Conservation (phyloP, 2,113 vertebrate genomes). For the Todiramphus chloris region DNA sequence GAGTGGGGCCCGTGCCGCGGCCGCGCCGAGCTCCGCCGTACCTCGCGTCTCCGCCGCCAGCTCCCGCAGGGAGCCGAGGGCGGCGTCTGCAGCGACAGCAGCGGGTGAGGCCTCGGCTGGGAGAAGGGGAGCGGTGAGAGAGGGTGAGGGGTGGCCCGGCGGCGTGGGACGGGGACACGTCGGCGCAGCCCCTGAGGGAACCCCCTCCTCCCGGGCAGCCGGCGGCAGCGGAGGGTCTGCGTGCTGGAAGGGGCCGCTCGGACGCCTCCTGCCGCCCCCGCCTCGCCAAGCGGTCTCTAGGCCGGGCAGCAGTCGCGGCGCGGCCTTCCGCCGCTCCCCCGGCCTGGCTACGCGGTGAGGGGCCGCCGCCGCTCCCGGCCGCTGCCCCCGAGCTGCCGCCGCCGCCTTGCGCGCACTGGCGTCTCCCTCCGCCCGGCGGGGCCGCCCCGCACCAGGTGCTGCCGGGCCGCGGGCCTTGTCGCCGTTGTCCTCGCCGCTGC, state of each 20-base stretch:
- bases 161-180: too few species aligned
- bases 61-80: conserved; percentile 73
- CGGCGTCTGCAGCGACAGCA: conserved; percentile 59
- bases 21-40: conserved; percentile 51
- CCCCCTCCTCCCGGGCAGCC: background rate
- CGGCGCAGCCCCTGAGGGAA: background rate
- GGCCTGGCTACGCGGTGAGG: background rate
- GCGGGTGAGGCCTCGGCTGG: conserved; percentile 18
- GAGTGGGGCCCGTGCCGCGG: conserved; percentile 58
- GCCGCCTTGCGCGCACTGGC: background rate
- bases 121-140: background rate
- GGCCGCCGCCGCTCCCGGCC: background rate
- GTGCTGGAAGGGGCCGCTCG: background rate
- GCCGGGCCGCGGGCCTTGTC: background rate
- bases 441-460: background rate
- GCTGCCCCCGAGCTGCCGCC: background rate
- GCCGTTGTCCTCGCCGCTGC: background rate
- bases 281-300: background rate
- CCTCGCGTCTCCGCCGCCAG: conserved; percentile 35
- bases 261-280: background rate
- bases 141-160: background rate
- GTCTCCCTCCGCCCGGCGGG: background rate
- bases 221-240: background rate
- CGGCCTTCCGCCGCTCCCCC: background rate
- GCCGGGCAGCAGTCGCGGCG: background rate